Conservation (phyloP, 1,140 invertebrate species). For the Drosophila busckii region DNA sequence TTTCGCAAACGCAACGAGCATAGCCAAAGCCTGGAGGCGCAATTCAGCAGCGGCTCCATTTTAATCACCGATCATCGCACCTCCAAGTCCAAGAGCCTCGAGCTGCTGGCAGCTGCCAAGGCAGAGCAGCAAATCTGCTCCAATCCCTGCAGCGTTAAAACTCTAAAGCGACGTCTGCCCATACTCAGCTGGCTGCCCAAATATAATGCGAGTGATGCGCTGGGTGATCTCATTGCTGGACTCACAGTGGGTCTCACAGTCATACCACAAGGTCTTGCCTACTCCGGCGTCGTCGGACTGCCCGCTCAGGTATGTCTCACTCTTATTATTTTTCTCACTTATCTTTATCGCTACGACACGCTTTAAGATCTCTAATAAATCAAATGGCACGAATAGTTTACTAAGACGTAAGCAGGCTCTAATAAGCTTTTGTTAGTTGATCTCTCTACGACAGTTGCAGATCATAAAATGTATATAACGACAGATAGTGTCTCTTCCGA, state of each 20-base stretch:
- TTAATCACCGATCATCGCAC: conserved; percentile 71
- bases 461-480: too few relatives aligned
- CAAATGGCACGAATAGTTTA: too few relatives aligned
- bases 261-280: conserved; percentile 90
- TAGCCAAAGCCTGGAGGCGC: conserved; percentile 49
- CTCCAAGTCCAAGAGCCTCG: conserved; percentile 58
- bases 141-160: conserved; percentile 81
- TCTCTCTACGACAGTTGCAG: too few relatives aligned
- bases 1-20: conserved; percentile 58
- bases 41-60: conserved; percentile 61
- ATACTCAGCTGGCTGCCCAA: conserved; percentile 87
- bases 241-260: conserved; percentile 92
- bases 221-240: conserved; percentile 90
- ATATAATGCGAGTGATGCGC: conserved; percentile 83
- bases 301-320: conserved; percentile 83
- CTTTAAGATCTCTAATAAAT: too few relatives aligned
- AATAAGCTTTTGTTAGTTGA: too few relatives aligned
- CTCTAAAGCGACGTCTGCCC: conserved; percentile 85
- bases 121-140: conserved; percentile 33
- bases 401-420: too few relatives aligned
- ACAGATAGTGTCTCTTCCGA: too few relatives aligned
- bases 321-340: too few relatives aligned
- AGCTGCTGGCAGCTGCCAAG: conserved; percentile 55
- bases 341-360: too few relatives aligned
- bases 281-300: conserved; percentile 90